Base-by-base conservation (phyloP, 1,140 invertebrate species). In the Vanessa tameamea region DNA sequence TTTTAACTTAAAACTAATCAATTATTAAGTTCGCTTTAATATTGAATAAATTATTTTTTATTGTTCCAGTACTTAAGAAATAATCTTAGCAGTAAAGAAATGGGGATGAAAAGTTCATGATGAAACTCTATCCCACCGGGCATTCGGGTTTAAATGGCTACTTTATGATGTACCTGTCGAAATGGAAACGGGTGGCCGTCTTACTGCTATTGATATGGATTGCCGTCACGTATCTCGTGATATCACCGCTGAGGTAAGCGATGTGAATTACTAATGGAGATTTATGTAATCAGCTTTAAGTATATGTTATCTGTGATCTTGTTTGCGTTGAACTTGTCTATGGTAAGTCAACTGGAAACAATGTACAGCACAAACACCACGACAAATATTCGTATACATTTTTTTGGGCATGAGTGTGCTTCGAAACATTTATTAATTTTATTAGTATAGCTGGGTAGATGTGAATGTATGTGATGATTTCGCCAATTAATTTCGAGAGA, bases 141-240 rank as follows among this genome's bases (percentile, higher is more conserved):
- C 83, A 84, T 57, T 74, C 85, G 72, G 83, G 85, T 53, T 61
- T 88, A 69, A 85, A 89, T 84, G 86, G 86, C 66, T 87, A 83
- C 72, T 76, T 89, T 78, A 91, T 90, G 82, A 90, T 92, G 89
- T 91, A 91, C 82, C 74, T 87, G 67, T 65, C 87, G 59, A 89
- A 85, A 78, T 92, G 91, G 91, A 90, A 91, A 77, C 85, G 87
- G 0, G 83, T 79, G 16, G 87, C 88, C 8, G 84, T 90, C 4
- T 73, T 88, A 6, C 66, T 92, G 61, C 76, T 92, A 55, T 61
- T 90, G 50, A 72, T 92, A 37, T 92, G 90, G 90, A 84, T 92
- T 0, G 83, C 83, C 15, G 89, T 91, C 63, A 89, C 90, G 1
- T 92, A 91, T 68, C 73, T 91, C 0, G 88, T 92, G 37, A 91